Conservation (phyloP, 2,113 vertebrate species). For the Gopherus evgoodei region DNA sequence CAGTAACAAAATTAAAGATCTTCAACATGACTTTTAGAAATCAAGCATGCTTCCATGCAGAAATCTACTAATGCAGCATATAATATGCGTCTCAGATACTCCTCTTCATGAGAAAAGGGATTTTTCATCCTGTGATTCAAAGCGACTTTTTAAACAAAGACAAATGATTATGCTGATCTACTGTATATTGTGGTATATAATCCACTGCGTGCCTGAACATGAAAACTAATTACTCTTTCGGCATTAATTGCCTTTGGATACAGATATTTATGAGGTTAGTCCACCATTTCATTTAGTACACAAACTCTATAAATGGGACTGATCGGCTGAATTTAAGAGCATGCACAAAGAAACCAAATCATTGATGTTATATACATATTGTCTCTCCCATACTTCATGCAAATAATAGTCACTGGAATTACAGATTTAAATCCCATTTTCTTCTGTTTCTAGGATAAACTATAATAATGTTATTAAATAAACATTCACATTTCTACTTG, state of each 20-base stretch:
- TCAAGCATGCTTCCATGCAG: neutral
- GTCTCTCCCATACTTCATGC: neutral
- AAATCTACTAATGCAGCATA: neutral
- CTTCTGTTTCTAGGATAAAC: slow-evolving; percentile 27
- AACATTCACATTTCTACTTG: slow-evolving; percentile 61
- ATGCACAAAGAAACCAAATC: rapidly evolving
- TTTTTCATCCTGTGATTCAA: neutral
- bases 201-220: neutral
- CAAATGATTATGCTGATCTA: neutral
- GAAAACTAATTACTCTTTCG: neutral
- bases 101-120: neutral
- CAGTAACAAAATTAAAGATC: neutral
- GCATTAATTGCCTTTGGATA: neutral
- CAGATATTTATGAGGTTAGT: neutral
- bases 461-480: slow-evolving; percentile 30
- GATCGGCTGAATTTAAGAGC: neutral
- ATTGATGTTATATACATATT: neutral
- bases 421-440: neutral
- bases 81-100: neutral
- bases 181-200: neutral
- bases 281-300: neutral
- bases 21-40: neutral
- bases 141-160: rapidly evolving
- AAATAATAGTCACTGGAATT: neutral
- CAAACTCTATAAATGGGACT: neutral